phyloP scores from a whole-genome alignment of 2,113 vertebrate species.

The Callospermophilus lateralis region DNA sequence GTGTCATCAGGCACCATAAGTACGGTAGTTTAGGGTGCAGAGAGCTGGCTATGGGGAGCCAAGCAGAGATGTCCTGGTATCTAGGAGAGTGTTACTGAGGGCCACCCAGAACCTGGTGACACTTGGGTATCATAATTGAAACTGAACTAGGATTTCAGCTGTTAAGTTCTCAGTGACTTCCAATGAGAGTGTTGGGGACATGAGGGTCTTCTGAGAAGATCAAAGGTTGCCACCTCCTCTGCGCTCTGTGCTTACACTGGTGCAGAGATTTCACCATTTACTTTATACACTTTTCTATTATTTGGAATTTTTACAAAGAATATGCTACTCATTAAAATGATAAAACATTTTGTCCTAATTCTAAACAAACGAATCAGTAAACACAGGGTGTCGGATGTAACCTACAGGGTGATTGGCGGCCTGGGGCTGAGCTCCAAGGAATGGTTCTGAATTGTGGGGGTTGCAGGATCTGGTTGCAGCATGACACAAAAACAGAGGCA shows the following conservation, averaged over 20 bases:
- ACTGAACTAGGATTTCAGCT: neutral
- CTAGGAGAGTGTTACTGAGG: neutral
- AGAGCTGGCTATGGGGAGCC: neutral
- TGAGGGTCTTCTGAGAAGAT: neutral
- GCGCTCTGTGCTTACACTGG: fast-evolving
- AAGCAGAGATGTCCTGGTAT: neutral
- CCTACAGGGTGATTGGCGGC: neutral
- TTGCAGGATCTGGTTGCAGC: neutral
- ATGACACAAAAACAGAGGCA: neutral
- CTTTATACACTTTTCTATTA: neutral
- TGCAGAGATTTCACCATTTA: neutral
- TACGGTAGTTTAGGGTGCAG: neutral
- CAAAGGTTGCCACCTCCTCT: neutral
- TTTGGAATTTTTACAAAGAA: neutral
- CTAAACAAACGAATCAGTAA: neutral
- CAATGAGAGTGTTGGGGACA: neutral
- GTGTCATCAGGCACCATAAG: neutral
- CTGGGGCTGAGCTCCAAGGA: neutral
- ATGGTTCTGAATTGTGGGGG: neutral
- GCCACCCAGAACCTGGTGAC: neutral
- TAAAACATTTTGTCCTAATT: neutral
- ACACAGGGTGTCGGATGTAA: neutral
- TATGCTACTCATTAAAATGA: neutral
- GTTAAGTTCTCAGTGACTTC: neutral
- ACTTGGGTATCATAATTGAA: neutral